These are phyloP conservation scores for Macrosteles quadrilineatus DNA, from an alignment of 1,140 invertebrate genomes.

Conservation along the genomic window DNA sequence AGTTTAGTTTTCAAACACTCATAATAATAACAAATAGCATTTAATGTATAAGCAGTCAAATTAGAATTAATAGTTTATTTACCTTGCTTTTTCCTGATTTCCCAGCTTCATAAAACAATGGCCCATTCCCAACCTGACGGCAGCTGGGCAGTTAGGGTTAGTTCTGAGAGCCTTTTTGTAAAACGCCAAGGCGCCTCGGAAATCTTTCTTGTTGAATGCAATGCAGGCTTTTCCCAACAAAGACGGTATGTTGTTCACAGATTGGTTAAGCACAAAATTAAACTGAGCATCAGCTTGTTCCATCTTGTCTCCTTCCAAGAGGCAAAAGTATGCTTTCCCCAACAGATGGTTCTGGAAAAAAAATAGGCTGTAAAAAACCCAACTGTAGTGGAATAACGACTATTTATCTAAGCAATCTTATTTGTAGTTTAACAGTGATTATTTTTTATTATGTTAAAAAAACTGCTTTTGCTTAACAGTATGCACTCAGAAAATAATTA, in stretches of 20 bases:
- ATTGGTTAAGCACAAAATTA: slow-evolving; percentile 97
- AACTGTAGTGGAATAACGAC: no score
- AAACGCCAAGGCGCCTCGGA: slow-evolving; percentile 91
- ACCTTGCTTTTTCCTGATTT: slow-evolving; percentile 94
- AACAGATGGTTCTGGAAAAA: slow-evolving; percentile 86
- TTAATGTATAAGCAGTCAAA: no score
- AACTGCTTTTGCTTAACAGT: no score
- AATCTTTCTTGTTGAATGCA: slow-evolving; percentile 91
- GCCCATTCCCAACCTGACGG: slow-evolving; percentile 95
- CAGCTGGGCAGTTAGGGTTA: slow-evolving; percentile 96
- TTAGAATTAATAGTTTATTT: no score
- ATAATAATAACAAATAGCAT: no score
- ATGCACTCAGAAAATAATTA: no score
- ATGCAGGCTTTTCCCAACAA: slow-evolving; percentile 98
- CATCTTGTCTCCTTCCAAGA: slow-evolving; percentile 99
- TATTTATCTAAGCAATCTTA: no score
- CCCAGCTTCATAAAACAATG: slow-evolving; percentile 97
- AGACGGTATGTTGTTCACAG: slow-evolving; percentile 94
- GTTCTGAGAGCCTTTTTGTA: slow-evolving; percentile 97
- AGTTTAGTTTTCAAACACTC: no score
- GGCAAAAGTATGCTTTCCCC: slow-evolving; percentile 95
- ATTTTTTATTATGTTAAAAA: no score
- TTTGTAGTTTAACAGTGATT: no score
- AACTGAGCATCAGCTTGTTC: slow-evolving; percentile 99
- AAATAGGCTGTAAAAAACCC: no score